phyloP scores from a whole-genome alignment of 1,140 invertebrate species.

The Rhyzopertha dominica region DNA sequence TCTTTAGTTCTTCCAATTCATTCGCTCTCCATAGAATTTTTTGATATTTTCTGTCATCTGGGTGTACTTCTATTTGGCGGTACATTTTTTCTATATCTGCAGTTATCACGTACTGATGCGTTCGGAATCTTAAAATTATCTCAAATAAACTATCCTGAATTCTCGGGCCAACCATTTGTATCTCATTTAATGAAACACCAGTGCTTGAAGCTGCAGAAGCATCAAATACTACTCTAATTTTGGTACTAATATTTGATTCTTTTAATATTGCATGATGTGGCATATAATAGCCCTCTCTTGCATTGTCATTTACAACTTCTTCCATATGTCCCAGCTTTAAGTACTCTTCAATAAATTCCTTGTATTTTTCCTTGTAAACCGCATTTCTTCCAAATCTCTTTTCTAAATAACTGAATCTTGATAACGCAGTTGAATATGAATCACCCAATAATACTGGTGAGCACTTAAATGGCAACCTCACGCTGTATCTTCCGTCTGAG shows the following conservation, averaged over 20 bases:
- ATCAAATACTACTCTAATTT: slow-evolving; percentile 41
- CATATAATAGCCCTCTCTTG: slow-evolving; percentile 41
- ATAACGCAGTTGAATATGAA: slow-evolving; percentile 14
- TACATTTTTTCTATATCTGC: slow-evolving; percentile 47
- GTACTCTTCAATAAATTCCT: slow-evolving; percentile 38
- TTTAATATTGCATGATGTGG: slow-evolving; percentile 45
- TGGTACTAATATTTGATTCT: slow-evolving; percentile 32
- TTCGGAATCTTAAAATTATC: slow-evolving; percentile 44
- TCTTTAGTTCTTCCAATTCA: slow-evolving; percentile 16
- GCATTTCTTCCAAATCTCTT: slow-evolving; percentile 10
- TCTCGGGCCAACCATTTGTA: slow-evolving; percentile 28
- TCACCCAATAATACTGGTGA: slow-evolving; percentile 18
- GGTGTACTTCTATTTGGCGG: slow-evolving; percentile 37
- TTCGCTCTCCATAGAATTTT: slow-evolving; percentile 28
- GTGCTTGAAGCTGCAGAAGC: slow-evolving; percentile 29
- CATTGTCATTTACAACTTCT: too few species aligned
- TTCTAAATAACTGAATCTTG: slow-evolving; percentile 17
- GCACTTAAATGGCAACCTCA: slow-evolving; percentile 29
- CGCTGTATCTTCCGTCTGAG: slow-evolving; percentile 26
- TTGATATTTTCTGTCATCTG: slow-evolving; percentile 28
- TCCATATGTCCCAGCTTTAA: slow-evolving; percentile 31
- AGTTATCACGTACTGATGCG: slow-evolving; percentile 38
- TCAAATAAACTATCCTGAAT: slow-evolving; percentile 33
- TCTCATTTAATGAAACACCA: slow-evolving; percentile 32
- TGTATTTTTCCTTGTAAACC: slow-evolving; percentile 19